These are phyloP conservation scores for Aplysia californica DNA, from an alignment of 1,140 invertebrate genomes.

Conservation along the genomic window DNA sequence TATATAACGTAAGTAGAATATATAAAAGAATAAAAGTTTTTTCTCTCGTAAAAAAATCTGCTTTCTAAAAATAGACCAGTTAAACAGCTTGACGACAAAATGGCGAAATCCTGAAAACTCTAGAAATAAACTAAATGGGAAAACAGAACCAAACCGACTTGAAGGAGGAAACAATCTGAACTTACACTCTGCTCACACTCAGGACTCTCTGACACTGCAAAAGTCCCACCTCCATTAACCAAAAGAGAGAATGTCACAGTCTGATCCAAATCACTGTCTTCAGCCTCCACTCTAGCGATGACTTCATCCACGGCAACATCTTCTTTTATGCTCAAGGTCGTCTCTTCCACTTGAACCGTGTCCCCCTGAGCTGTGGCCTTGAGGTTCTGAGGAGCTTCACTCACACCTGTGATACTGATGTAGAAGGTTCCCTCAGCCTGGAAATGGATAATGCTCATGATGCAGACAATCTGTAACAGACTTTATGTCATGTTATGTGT, in stretches of 20 bases:
- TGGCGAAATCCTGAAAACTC: no score
- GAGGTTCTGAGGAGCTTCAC: slow-evolving; percentile 32
- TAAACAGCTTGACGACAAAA: no score
- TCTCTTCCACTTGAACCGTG: background rate
- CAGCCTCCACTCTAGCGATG: slow-evolving; percentile 6
- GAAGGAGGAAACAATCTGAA: no score
- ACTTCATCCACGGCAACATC: background rate
- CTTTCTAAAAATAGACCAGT: no score
- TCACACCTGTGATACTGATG: slow-evolving; percentile 32
- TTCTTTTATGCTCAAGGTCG: background rate
- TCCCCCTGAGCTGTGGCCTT: slow-evolving; percentile 30
- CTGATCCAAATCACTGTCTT: slow-evolving; percentile 32
- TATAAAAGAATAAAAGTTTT: no score
- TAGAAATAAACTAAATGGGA: no score
- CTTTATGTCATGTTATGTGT: no score
- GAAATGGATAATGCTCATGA: background rate
- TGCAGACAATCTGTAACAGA: no score
- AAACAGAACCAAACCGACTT: no score
- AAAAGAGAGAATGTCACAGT: slow-evolving; percentile 21
- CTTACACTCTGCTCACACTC: no score
- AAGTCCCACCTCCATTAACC: slow-evolving; percentile 19
- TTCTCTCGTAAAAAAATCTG: no score
- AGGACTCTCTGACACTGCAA: background rate
- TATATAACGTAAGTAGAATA: no score
- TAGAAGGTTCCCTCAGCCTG: slow-evolving; percentile 36